Evolutionary conservation across 2,113 vertebrate species (phyloP).

Genomic region (Miniopterus natalensis): DNA sequence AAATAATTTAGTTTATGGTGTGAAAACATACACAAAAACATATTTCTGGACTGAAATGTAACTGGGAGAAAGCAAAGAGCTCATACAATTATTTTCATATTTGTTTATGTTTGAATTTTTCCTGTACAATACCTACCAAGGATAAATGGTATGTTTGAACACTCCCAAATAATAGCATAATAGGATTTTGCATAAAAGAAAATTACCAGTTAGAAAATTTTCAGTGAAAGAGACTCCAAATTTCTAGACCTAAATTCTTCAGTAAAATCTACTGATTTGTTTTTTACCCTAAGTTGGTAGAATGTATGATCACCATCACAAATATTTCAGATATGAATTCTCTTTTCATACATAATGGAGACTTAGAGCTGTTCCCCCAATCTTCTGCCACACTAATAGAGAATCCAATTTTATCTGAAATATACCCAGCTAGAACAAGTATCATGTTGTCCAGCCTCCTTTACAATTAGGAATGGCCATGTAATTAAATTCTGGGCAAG

Average conservation of each 20-base stretch:
- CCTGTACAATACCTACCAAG: neutral
- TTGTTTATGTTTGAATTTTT: slow-evolving; percentile 21
- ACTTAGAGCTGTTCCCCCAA: neutral
- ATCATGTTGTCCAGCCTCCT: neutral
- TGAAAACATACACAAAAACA: neutral
- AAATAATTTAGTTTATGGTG: slow-evolving; percentile 8
- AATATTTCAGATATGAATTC: neutral
- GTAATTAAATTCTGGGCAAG: slow-evolving; percentile 29
- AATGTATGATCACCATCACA: neutral
- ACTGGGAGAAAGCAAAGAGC: slow-evolving; percentile 10
- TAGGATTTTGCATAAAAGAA: neutral
- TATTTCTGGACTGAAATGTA: neutral
- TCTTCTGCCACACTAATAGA: neutral
- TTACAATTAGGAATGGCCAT: neutral
- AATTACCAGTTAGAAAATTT: slow-evolving; percentile 12
- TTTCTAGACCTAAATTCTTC: slow-evolving; percentile 14
- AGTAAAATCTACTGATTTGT: neutral
- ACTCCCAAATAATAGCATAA: neutral
- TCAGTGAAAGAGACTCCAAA: neutral
- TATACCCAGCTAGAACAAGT: neutral
- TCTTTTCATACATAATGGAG: neutral
- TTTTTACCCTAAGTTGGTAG: neutral
- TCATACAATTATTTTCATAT: slow-evolving; percentile 15
- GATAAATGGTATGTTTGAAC: slow-evolving; percentile 20
- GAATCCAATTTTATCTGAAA: neutral